These are phyloP conservation scores for Pristionchus japonicus DNA, from an alignment of 2,888 invertebrate genomes.

Conservation along the genomic window DNA sequence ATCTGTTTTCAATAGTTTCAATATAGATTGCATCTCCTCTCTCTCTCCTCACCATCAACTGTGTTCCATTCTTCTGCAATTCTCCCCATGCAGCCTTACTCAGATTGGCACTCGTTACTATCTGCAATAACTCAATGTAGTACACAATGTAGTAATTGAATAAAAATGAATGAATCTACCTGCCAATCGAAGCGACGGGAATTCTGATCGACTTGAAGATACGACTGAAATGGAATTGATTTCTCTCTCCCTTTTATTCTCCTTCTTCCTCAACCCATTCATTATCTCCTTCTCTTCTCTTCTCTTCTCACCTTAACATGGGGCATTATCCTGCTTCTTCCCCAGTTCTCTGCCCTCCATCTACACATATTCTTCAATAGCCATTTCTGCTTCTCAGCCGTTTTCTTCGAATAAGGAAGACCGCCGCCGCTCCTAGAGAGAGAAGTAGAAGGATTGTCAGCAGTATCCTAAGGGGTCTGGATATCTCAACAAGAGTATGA, in stretches of 20 bases:
- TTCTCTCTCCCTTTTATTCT: background rate
- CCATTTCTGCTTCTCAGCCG: slow-evolving; percentile 83
- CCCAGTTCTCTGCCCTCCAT: slow-evolving; percentile 85
- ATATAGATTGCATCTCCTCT: no score
- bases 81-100: slow-evolving; percentile 98
- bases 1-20: no score
- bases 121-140: slow-evolving; percentile 51
- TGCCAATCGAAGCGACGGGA: slow-evolving; percentile 20
- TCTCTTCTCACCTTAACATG: slow-evolving; percentile 85
- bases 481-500: no score
- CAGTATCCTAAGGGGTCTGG: no score
- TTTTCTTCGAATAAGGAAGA: slow-evolving; percentile 86
- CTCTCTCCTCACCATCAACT: slow-evolving; percentile 47
- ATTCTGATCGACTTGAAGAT: background rate
- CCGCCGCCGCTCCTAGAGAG: slow-evolving; percentile 87
- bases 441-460: background rate
- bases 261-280: background rate
- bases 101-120: slow-evolving; percentile 87
- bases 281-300: background rate
- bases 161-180: background rate
- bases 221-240: background rate
- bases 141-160: background rate
- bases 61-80: slow-evolving; percentile 61
- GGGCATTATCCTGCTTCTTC: slow-evolving; percentile 89
- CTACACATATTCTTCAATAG: slow-evolving; percentile 52